Conservation (phyloP, 2,797 vertebrate genomes). For the Coracias cyanogaster region DNA sequence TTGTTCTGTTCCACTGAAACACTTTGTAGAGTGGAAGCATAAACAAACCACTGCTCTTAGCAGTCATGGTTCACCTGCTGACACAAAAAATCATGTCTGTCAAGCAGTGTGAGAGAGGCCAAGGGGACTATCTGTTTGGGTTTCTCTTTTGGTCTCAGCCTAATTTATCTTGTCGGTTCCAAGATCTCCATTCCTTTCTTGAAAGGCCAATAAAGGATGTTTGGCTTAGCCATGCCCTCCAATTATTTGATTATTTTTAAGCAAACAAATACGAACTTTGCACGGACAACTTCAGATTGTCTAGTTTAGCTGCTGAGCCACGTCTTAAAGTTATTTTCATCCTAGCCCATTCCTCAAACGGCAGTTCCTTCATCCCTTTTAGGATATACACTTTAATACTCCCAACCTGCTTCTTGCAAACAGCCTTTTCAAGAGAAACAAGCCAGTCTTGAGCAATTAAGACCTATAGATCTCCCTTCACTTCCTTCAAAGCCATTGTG, state of each 20-base stretch:
- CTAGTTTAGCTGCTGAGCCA: background rate
- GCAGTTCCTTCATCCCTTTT: constrained; percentile 10
- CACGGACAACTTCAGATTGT: background rate
- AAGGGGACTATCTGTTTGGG: constrained; percentile 36
- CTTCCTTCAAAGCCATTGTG: constrained; percentile 74
- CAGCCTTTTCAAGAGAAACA: constrained; percentile 63
- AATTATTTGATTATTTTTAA: constrained; percentile 35
- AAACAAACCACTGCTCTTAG: constrained; percentile 54
- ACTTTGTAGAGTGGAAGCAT: constrained; percentile 29
- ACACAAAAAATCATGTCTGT: constrained; percentile 42
- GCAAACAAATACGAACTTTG: constrained; percentile 28
- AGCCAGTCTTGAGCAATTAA: constrained; percentile 69
- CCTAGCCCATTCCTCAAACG: background rate
- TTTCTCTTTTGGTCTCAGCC: constrained; percentile 24
- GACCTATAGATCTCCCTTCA: constrained; percentile 64
- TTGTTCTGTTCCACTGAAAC: constrained; percentile 20
- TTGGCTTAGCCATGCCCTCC: background rate
- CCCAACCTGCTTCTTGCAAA: constrained; percentile 50
- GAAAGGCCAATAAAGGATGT: constrained; percentile 15
- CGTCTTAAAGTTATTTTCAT: background rate
- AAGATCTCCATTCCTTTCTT: constrained; percentile 39
- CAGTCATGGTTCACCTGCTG: constrained; percentile 61
- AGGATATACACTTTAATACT: constrained; percentile 50
- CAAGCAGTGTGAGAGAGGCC: constrained; percentile 26
- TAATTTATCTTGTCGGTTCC: constrained; percentile 51